Percentiles rank a stretch among this genome's conserved stretches.
phyloP scores from a whole-genome alignment of 2,888 invertebrate species.

The Acheta domesticus region DNA sequence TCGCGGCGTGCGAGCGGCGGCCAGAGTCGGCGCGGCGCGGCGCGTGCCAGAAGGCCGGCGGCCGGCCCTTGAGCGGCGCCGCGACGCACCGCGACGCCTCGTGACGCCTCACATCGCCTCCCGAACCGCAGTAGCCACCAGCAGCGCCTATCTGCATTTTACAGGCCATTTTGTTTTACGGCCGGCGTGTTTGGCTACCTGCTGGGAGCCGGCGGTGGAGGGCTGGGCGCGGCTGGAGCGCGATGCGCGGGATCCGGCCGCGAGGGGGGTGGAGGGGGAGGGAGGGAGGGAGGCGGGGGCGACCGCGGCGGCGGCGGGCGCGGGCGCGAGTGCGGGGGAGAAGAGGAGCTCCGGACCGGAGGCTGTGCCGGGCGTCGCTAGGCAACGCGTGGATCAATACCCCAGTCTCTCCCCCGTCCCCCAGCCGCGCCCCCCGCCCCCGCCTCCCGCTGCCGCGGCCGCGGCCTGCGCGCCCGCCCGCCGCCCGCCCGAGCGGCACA shows the following conservation, averaged over 20 bases:
- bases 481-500: not conserved
- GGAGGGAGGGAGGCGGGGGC: not conserved
- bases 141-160: not conserved
- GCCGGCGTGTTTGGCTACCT: not conserved
- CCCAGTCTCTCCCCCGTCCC: not conserved
- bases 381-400: not conserved
- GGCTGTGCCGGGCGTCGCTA: not conserved
- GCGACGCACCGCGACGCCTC: no score
- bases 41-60: no score
- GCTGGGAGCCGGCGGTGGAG: not conserved
- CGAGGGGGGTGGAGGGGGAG: not conserved
- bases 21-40: no score
- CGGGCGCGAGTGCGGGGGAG: not conserved
- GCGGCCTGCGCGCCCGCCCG: not conserved
- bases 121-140: not conserved
- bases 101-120: no score
- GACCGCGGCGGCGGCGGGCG: not conserved
- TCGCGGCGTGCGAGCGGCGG: no score
- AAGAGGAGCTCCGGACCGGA: not conserved
- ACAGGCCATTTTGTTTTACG: conserved; percentile 12
- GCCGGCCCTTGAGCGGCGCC: no score
- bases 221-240: not conserved
- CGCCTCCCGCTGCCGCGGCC: not conserved
- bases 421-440: not conserved
- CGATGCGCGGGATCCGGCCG: not conserved